These are phyloP conservation scores for Drosophila monieri DNA, from an alignment of 2,888 invertebrate species.

Conservation along the genomic window DNA sequence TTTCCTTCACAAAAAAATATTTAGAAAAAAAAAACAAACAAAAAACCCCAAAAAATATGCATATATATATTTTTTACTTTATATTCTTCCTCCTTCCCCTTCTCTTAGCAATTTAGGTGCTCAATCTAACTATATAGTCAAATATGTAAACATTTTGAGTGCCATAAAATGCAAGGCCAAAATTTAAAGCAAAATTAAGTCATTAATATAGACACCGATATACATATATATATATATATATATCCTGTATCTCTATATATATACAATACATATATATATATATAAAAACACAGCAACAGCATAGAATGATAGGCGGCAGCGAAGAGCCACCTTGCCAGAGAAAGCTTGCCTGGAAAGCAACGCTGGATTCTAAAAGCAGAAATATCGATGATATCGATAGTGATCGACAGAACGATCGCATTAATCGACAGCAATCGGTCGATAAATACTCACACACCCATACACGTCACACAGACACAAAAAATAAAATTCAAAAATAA, in stretches of 20 bases:
- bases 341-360: slow-evolving; percentile 53
- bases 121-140: slow-evolving; percentile 75
- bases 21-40: slow-evolving; percentile 46
- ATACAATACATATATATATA: slow-evolving; percentile 23
- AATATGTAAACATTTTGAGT: slow-evolving; percentile 72
- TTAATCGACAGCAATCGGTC: slow-evolving; percentile 21
- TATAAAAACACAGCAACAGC: slow-evolving; percentile 8
- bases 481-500: neutral
- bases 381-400: slow-evolving; percentile 17
- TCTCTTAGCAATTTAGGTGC: slow-evolving; percentile 84
- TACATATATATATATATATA: slow-evolving; percentile 7
- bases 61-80: slow-evolving; percentile 83
- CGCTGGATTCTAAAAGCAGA: slow-evolving; percentile 19
- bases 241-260: slow-evolving; percentile 29
- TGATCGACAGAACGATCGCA: slow-evolving; percentile 12
- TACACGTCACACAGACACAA: slow-evolving; percentile 38
- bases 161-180: slow-evolving; percentile 69
- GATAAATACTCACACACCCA: slow-evolving; percentile 37
- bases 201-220: slow-evolving; percentile 47
- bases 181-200: slow-evolving; percentile 53
- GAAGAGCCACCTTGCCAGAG: slow-evolving; percentile 29
- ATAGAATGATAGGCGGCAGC: slow-evolving; percentile 16
- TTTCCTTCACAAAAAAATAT: slow-evolving; percentile 63
- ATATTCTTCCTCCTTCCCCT: slow-evolving; percentile 81
- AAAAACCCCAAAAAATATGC: slow-evolving; percentile 59